Evolutionary conservation across 2,797 vertebrate species (phyloP).

Genomic region (Pachyuromys duprasi): DNA sequence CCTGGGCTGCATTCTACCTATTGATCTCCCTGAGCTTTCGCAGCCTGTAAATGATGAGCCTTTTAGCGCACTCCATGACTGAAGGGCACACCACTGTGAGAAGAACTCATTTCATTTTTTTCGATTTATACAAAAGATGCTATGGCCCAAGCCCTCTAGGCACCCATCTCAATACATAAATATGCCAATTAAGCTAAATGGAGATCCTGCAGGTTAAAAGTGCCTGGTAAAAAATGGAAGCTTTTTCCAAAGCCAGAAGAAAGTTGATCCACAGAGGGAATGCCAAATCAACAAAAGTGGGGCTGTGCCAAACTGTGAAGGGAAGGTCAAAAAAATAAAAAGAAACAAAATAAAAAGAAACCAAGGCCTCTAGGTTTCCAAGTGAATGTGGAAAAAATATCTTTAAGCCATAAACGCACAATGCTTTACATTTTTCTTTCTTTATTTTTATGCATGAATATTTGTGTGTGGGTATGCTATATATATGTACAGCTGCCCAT

Average conservation of each 20-base stretch:
- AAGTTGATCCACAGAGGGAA: constrained; percentile 78
- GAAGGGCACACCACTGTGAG: constrained; percentile 79
- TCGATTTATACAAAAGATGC: constrained; percentile 80
- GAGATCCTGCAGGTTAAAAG: constrained; percentile 81
- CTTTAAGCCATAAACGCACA: neutral
- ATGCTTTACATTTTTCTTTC: neutral
- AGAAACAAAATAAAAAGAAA: neutral
- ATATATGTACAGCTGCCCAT: neutral
- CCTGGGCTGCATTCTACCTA: constrained; percentile 57
- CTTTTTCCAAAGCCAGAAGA: constrained; percentile 70
- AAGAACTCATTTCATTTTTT: constrained; percentile 82
- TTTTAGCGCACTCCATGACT: constrained; percentile 75
- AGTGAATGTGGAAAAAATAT: neutral
- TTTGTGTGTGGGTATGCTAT: neutral
- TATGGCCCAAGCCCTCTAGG: constrained; percentile 73
- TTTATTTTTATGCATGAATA: neutral
- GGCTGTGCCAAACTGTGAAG: constrained; percentile 38
- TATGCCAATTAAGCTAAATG: constrained; percentile 83
- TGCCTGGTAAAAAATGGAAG: constrained; percentile 66
- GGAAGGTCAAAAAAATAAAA: constrained; percentile 1
- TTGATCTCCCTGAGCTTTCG: constrained; percentile 59
- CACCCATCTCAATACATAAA: constrained; percentile 81
- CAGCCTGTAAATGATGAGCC: constrained; percentile 64
- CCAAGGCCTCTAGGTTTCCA: constrained; percentile 1
- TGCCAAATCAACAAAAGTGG: constrained; percentile 66